Base-by-base conservation (phyloP, 2,888 invertebrate species). In the Branchellion lobata region DNA sequence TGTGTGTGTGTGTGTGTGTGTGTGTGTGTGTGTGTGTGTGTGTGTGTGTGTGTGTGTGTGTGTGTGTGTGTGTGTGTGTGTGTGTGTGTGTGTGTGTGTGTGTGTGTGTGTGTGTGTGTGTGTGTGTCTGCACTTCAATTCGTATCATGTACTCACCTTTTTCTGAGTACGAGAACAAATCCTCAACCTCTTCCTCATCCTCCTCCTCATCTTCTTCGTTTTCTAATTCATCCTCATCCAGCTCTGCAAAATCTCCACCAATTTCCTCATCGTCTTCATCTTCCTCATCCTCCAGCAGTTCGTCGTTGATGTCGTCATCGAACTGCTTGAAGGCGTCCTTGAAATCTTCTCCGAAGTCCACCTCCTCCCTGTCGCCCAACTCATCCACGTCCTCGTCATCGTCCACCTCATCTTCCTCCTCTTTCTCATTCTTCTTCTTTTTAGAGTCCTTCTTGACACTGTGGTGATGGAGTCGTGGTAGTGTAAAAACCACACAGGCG, bases 341-440 rank as follows among this genome's bases (percentile, higher is more conserved):
- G 40, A 74, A 34, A 24, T 80, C 80, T 21, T 75, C 73, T 27
- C 73, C 80, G 69, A 57, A 72, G 61, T 71, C 80, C 34, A 61
- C 76, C 14, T 77, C 80, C 21, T 77, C 68, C 21, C 75, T 71
- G 40, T 77, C 77, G 29, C 24, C 47, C 34, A 68, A 69, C 8
- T 33, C 77, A 21, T 76, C 77, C 27, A 65, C 77, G 33, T 74
- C 71, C 65, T 77, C 78, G 27, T 77, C 72, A 51, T 47, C 79
- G 24, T 47, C 76, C 14, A 27, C 27, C n/a, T 57, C 65, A n/a
- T 24, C 53, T 27, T 79, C 74, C 11, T 74, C 40, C 14, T 51
- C 53, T 1, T 21, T 8, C 31, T 51, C 18, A 33, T 69, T 40
- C 27, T 69, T 69, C 14, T n/a, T n/a, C 27, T 29, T 40, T 40